These are phyloP conservation scores for Gryon sp. DNA, from an alignment of 1,140 invertebrate genomes.

Conservation along the genomic window DNA sequence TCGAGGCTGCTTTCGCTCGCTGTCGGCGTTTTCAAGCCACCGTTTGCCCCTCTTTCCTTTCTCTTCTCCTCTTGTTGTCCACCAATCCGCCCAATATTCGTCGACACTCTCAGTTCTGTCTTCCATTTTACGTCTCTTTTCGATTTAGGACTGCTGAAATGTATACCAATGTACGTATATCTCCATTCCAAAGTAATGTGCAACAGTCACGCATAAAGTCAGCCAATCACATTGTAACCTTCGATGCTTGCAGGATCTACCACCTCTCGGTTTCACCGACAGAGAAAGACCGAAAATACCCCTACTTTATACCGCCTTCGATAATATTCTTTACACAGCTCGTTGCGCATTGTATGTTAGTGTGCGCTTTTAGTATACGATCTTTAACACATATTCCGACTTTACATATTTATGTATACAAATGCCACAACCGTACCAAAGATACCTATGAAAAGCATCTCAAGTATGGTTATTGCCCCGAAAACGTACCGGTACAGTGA, in stretches of 20 bases:
- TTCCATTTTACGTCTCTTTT: conserved; percentile 25
- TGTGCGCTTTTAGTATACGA: conserved; percentile 36
- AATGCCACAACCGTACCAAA: conserved; percentile 51
- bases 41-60: too few relatives aligned
- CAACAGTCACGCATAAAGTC: conserved; percentile 37
- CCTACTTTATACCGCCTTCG: conserved; percentile 19
- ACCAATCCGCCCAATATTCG: conserved; percentile 15
- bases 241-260: conserved; percentile 51
- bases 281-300: conserved; percentile 36
- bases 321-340: conserved; percentile 9
- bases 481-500: conserved; percentile 65
- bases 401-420: conserved; percentile 34
- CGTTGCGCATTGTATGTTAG: conserved; percentile 18
- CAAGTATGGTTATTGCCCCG: conserved; percentile 73
- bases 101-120: conserved; percentile 34
- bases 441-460: conserved; percentile 78
- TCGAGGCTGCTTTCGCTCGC: conserved; percentile 60
- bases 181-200: conserved; percentile 40
- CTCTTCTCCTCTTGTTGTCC: conserved; percentile 1
- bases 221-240: conserved; percentile 48
- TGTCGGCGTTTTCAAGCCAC: conserved; percentile 44
- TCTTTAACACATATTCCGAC: conserved; percentile 37
- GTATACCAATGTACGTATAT: conserved; percentile 65
- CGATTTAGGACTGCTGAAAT: conserved; percentile 48
- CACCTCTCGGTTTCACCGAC: conserved; percentile 53